Percentiles rank a stretch among this genome's conserved stretches.
Conservation (phyloP, 2,797 vertebrate species). For the Triplophysa bombifrons region DNA sequence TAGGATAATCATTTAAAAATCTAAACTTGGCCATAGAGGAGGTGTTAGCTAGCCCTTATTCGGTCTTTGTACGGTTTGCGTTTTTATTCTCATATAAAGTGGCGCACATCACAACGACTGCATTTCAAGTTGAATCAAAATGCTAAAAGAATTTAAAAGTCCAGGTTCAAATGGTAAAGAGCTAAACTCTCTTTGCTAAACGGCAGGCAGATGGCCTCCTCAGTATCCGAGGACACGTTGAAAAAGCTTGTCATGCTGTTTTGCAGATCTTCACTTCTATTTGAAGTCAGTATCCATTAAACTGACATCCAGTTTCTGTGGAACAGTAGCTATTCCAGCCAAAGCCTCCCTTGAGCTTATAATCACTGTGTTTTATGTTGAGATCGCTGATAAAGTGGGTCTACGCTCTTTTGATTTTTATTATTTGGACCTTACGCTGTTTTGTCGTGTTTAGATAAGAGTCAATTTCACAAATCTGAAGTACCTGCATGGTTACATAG, state of each 20-base stretch:
- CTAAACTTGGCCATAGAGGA: slow-evolving; percentile 23
- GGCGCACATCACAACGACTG: slow-evolving; percentile 16
- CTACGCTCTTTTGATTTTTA: neutral
- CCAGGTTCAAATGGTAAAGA: slow-evolving; percentile 32
- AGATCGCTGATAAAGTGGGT: neutral
- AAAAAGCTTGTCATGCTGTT: slow-evolving; percentile 44
- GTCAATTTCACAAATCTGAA: neutral
- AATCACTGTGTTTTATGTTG: slow-evolving; percentile 10
- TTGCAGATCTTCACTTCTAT: slow-evolving; percentile 20
- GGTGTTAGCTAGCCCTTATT: neutral
- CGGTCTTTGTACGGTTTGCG: neutral
- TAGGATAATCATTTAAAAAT: slow-evolving; percentile 27
- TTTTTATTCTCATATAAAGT: neutral
- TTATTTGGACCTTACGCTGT: neutral
- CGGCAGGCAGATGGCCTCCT: slow-evolving; percentile 18
- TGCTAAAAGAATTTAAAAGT: slow-evolving; percentile 19
- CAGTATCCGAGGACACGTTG: slow-evolving; percentile 30
- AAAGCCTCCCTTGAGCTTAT: neutral
- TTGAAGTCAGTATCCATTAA: slow-evolving; percentile 15
- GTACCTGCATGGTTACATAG: neutral
- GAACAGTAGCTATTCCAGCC: neutral
- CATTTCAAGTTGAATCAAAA: slow-evolving; percentile 27
- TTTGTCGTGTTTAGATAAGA: neutral
- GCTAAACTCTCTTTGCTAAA: slow-evolving; percentile 12
- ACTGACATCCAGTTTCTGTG: slow-evolving; percentile 1